A percentile compares a stretch with the other conserved stretches of the same genome.
Evolutionary conservation across 2,113 vertebrate genomes (phyloP).

Genomic region (Dipodomys merriami): DNA sequence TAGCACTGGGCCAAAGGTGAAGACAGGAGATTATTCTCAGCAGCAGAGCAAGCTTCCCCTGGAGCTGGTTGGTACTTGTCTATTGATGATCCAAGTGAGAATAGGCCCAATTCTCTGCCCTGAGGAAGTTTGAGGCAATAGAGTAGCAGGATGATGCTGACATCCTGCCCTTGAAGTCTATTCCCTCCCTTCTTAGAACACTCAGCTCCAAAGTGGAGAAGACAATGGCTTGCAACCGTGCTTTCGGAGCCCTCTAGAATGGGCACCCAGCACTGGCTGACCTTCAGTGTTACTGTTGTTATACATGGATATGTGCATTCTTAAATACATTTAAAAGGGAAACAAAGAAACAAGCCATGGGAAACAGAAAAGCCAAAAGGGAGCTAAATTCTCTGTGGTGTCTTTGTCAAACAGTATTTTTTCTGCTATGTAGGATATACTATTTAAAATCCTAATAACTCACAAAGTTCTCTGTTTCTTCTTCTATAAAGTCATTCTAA

Average conservation of each 20-base stretch:
- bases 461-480: background rate
- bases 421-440: background rate
- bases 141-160: background rate
- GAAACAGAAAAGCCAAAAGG: conserved; percentile 8
- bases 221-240: background rate
- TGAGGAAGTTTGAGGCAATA: background rate
- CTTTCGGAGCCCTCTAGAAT: background rate
- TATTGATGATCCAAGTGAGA: background rate
- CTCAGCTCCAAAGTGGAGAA: background rate
- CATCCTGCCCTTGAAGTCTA: background rate
- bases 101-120: background rate
- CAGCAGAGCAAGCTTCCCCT: background rate
- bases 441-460: background rate
- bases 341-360: background rate
- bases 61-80: background rate
- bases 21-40: conserved; percentile 65
- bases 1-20: conserved; percentile 65
- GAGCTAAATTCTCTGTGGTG: conserved; percentile 3
- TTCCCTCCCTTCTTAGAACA: background rate
- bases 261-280: background rate
- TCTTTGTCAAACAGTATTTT: background rate
- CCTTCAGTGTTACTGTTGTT: background rate
- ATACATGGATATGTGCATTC: no score
- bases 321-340: background rate
- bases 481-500: background rate